Conservation (phyloP, 2,797 vertebrate genomes). For the Ibycter americanus region DNA sequence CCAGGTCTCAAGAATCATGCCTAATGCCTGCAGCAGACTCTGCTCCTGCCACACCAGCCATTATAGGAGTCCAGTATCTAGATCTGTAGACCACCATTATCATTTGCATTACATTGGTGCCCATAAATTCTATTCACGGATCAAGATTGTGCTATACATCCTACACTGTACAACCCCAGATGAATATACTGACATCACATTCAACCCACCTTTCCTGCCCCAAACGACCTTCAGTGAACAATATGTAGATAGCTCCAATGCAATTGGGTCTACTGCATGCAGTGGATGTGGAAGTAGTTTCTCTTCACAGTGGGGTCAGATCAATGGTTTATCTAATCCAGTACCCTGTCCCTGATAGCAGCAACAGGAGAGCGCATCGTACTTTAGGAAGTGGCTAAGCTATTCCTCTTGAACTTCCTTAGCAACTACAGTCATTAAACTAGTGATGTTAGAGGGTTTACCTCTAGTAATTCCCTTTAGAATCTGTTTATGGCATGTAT, state of each 20-base stretch:
- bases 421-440: background rate
- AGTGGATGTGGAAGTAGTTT: background rate
- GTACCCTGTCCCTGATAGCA: accelerated
- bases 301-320: background rate
- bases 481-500: background rate
- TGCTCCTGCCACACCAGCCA: background rate
- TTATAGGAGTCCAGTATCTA: background rate
- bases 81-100: background rate
- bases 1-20: background rate
- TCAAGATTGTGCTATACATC: background rate
- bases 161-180: background rate
- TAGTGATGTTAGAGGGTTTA: background rate
- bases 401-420: background rate
- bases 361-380: background rate
- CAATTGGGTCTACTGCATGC: background rate
- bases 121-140: background rate
- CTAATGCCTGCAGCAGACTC: background rate
- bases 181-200: background rate
- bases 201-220: accelerated
- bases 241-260: background rate
- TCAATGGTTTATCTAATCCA: background rate
- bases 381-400: background rate
- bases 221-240: background rate
- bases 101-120: background rate
- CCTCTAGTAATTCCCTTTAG: background rate